phyloP scores from a whole-genome alignment of 2,797 vertebrate genomes.

The Channallabes apus region DNA sequence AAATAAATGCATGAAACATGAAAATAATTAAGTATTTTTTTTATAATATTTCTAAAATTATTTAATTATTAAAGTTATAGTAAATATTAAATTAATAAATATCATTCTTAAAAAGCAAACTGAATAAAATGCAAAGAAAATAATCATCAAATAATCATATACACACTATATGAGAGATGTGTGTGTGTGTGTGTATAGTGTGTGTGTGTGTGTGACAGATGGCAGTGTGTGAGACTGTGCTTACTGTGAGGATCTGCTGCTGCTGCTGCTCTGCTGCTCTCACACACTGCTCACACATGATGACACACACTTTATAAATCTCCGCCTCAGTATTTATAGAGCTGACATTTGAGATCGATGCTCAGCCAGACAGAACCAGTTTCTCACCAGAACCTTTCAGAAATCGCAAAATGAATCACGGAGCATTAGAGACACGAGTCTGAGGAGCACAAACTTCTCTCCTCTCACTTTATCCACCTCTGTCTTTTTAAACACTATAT shows the following conservation, averaged over 20 bases:
- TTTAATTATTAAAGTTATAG: no score
- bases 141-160: no score
- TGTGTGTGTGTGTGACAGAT: conserved; percentile 46
- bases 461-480: not conserved
- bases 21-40: no score
- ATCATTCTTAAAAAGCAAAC: no score
- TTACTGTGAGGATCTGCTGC: conserved; percentile 27
- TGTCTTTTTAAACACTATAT: no score
- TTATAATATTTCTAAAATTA: no score
- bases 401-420: not conserved
- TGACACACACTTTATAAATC: conserved; percentile 47
- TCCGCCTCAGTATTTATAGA: conserved; percentile 58
- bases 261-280: conserved; percentile 21
- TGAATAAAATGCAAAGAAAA: no score
- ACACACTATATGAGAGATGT: not conserved
- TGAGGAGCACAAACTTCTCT: not conserved
- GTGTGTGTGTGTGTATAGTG: conserved; percentile 4
- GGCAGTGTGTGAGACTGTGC: conserved; percentile 49
- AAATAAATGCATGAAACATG: no score
- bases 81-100: no score
- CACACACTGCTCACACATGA: conserved; percentile 42
- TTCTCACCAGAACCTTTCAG: conserved; percentile 23
- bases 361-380: conserved; percentile 48
- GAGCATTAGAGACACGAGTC: not conserved
- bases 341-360: conserved; percentile 56